A percentile compares a stretch with the other conserved stretches of the same genome.
phyloP scores from a whole-genome alignment of 2,888 invertebrate genomes.

The Cephus pygmeus region DNA sequence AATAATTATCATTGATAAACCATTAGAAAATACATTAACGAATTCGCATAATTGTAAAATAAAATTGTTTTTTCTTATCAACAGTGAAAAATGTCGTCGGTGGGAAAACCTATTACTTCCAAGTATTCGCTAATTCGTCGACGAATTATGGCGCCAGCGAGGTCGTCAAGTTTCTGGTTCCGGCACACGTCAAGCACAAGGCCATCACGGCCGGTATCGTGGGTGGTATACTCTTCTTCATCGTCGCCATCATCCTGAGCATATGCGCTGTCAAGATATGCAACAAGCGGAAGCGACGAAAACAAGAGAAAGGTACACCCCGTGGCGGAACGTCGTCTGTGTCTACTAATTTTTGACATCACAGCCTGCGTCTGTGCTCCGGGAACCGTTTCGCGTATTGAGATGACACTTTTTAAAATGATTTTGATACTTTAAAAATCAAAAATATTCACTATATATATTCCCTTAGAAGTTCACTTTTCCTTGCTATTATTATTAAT shows the following conservation, averaged over 20 bases:
- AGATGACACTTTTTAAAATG: not conserved
- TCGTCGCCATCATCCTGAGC: constrained; percentile 96
- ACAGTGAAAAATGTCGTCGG: constrained; percentile 91
- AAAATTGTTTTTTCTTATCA: constrained; percentile 38
- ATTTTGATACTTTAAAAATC: not conserved
- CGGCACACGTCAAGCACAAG: constrained; percentile 92
- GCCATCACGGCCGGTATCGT: constrained; percentile 96
- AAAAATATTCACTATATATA: not conserved
- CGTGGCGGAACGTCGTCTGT: not conserved
- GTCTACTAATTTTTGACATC: constrained; percentile 27
- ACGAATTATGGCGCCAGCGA: constrained; percentile 89
- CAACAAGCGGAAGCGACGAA: constrained; percentile 95
- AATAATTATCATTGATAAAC: not conserved
- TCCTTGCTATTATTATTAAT: not conserved
- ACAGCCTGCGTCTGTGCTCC: constrained; percentile 45
- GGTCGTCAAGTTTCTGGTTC: constrained; percentile 88
- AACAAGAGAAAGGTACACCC: constrained; percentile 94
- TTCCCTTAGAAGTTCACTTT: not conserved
- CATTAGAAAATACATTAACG: not conserved
- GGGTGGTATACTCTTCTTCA: constrained; percentile 96
- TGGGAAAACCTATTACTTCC: constrained; percentile 91
- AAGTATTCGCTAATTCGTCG: constrained; percentile 88
- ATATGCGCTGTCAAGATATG: constrained; percentile 98
- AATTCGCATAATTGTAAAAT: no score
- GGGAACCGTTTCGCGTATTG: constrained; percentile 23